Base-by-base conservation (phyloP, 2,888 invertebrate genomes). In the Brenthis hecate region DNA sequence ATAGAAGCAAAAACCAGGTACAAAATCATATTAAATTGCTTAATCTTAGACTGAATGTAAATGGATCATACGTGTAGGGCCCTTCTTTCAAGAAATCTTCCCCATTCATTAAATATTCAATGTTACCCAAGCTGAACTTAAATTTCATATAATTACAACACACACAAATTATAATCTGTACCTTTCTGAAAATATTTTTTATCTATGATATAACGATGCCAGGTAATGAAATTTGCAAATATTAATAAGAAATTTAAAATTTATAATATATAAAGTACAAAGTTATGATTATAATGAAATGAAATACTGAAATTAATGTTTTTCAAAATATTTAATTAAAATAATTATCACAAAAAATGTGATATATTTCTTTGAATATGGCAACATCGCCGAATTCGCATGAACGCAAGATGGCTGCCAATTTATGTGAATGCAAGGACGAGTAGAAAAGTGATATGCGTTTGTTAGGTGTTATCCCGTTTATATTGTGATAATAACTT, bases 361-460 rank as follows among this genome's bases (percentile, higher is more conserved):
- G 2, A 32, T 16, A 32, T 32, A 13, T 61, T 53, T 16, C 3
- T 53, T 16, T 76, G 66, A 13, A 68, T 50, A 73, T 86, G 82
- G 87, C 77, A 90, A 86, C 84, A 85, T 81, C 82, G 74, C 74
- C 76, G 77, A 83, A 81, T 81, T 85, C 82, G 84, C 77, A 87
- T 85, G 88, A 91, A 87, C 89, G 87, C 91, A 92, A 92, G 92
- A 92, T 92, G 92, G 92, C 92, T 84, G 88, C 89, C 89, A 87
- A 90, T 91, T 90, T 92, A 88, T 88, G 89, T 88, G 91, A 91
- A 89, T 85, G 90, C 90, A 91, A 90, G 91, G 91, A 91, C 91
- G 87, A 84, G 81, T 87, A 84, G 84, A 82, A 87, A 88, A 91
- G 88, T 90, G 86, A 78, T 90, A 86, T 87, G 86, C 85, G 87